Evolutionary conservation across 2,113 vertebrate species (phyloP).

Genomic region (Ictalurus punctatus): DNA sequence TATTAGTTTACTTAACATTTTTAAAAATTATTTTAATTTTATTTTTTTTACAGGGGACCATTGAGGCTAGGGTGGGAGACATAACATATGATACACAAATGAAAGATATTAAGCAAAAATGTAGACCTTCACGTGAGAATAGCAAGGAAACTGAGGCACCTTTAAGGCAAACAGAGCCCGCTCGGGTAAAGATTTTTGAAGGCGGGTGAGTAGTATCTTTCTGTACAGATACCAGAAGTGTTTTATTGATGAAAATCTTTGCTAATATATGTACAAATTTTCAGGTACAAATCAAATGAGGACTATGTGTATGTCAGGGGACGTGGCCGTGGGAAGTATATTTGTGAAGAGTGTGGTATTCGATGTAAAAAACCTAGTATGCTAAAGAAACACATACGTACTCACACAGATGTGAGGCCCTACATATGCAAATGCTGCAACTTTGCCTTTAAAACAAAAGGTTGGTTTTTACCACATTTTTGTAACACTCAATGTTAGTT

Average conservation of each 20-base stretch:
- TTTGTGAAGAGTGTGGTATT: conserved; percentile 99
- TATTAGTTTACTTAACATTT: conserved; percentile 7
- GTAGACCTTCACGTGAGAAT: conserved; percentile 88
- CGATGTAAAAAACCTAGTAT: conserved; percentile 99
- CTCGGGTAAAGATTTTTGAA: conserved; percentile 98
- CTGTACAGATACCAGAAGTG: background rate
- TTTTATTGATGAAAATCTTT: conserved; percentile 7
- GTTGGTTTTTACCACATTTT: conserved; percentile 66
- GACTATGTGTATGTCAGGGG: conserved; percentile 98
- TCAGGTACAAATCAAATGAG: conserved; percentile 96
- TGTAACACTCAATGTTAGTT: background rate
- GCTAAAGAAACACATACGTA: conserved; percentile 98
- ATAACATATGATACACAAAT: conserved; percentile 86
- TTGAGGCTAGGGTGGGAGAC: conserved; percentile 86
- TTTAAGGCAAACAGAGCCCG: conserved; percentile 84
- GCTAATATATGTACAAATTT: conserved; percentile 8
- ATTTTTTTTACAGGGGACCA: conserved; percentile 85
- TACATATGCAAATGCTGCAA: conserved; percentile 97
- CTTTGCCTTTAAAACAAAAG: conserved; percentile 99
- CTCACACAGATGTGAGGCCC: conserved; percentile 94
- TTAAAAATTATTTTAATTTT: conserved; percentile 54
- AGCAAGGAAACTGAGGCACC: conserved; percentile 87
- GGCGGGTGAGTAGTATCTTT: conserved; percentile 84
- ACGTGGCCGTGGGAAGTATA: conserved; percentile 95
- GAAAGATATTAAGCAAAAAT: conserved; percentile 85